A percentile compares a stretch with the other conserved stretches of the same genome.
These are phyloP conservation scores for Osmerus eperlanus DNA, from an alignment of 2,113 vertebrate genomes.

Conservation along the genomic window DNA sequence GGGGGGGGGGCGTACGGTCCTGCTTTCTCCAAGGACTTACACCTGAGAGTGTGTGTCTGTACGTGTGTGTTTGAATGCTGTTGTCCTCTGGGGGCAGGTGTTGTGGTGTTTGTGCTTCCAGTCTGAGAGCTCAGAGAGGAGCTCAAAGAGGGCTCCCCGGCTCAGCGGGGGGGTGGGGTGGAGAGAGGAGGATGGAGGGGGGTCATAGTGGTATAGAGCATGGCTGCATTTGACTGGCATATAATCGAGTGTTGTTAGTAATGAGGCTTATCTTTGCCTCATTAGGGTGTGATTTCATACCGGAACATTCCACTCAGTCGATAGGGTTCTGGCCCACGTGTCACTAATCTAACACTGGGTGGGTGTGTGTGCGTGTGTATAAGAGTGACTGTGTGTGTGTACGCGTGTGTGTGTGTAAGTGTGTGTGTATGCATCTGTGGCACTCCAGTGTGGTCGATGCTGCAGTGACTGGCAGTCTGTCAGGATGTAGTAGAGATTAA, in stretches of 20 bases:
- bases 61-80: conserved; percentile 19
- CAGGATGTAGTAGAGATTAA: conserved; percentile 35
- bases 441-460: conserved; percentile 27
- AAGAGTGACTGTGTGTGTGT: neutral
- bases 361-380: neutral
- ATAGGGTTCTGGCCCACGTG: conserved; percentile 39
- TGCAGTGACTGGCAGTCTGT: conserved; percentile 42
- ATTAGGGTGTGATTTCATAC: conserved; percentile 55
- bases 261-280: conserved; percentile 51
- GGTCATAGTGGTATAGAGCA: neutral
- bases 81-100: conserved; percentile 35
- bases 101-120: conserved; percentile 52
- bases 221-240: conserved; percentile 44
- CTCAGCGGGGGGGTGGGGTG: conserved; percentile 28
- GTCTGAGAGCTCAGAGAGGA: conserved; percentile 27
- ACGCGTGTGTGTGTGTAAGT: conserved; percentile 19
- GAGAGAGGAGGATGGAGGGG: neutral
- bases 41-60: conserved; percentile 38
- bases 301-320: conserved; percentile 38
- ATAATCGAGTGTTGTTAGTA: conserved; percentile 30
- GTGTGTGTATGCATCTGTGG: conserved; percentile 5
- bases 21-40: conserved; percentile 41
- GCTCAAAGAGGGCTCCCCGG: conserved; percentile 7
- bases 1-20: conserved; percentile 12
- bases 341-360: conserved; percentile 26